Percentiles rank a stretch among this genome's conserved stretches.
phyloP scores from a whole-genome alignment of 2,797 vertebrate genomes.

The Premnoplex brunnescens region DNA sequence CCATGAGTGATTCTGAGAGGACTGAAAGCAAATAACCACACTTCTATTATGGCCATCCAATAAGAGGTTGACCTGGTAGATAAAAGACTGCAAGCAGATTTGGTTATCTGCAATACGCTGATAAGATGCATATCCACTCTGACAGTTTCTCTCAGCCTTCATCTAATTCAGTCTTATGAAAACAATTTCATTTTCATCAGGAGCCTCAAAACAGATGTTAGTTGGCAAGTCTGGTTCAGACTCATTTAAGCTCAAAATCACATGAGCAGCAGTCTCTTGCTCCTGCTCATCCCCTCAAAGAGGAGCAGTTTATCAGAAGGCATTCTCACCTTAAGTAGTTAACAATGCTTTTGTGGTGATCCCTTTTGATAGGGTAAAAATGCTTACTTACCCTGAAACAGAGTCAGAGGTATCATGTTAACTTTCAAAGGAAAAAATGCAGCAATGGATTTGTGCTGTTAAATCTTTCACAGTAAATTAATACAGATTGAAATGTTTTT shows the following conservation, averaged over 20 bases:
- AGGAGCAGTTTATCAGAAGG: neutral
- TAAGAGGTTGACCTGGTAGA: neutral
- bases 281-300: neutral
- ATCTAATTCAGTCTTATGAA: neutral
- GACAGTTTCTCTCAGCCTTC: neutral
- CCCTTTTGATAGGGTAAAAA: neutral
- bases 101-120: neutral
- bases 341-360: neutral
- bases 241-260: neutral
- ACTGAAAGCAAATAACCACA: neutral
- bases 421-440: neutral
- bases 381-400: neutral
- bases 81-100: neutral
- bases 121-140: neutral
- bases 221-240: neutral
- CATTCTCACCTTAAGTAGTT: neutral
- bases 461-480: neutral
- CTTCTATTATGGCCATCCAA: neutral
- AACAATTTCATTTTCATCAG: constrained; percentile 1
- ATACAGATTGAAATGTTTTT: neutral
- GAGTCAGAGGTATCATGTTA: neutral
- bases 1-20: neutral
- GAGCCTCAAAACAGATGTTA: neutral
- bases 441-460: neutral
- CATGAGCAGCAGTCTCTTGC: neutral